phyloP scores from a whole-genome alignment of 2,113 vertebrate genomes.

The Thymallus thymallus region DNA sequence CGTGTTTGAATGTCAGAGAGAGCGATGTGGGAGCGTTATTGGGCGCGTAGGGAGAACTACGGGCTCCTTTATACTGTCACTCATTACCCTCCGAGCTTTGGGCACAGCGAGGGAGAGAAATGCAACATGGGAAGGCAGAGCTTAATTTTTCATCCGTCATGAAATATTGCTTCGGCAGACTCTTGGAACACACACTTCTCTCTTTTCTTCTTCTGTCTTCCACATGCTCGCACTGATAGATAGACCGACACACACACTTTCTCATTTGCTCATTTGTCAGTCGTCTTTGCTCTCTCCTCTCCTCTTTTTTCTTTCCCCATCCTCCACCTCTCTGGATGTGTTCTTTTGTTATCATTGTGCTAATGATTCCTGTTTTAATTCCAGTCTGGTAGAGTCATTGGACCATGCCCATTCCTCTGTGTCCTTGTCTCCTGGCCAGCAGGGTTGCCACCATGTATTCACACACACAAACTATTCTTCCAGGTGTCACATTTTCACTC shows the following conservation, averaged over 20 bases:
- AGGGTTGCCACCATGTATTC: not conserved
- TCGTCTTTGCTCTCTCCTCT: not conserved
- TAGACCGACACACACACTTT: not conserved
- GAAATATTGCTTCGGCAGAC: constrained; percentile 26
- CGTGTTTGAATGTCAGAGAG: constrained; percentile 27
- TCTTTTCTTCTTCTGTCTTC: not conserved
- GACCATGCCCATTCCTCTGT: constrained; percentile 44
- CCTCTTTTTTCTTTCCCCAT: not conserved
- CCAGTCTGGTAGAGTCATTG: constrained; percentile 20
- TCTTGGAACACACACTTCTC: constrained; percentile 18
- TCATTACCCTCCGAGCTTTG: not conserved
- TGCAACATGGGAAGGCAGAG: not conserved
- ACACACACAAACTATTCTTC: not conserved
- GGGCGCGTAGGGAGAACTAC: not conserved
- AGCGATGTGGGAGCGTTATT: constrained; percentile 34
- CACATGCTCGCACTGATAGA: not conserved
- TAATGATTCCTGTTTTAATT: constrained; percentile 66
- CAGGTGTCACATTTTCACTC: not conserved
- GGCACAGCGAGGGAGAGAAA: not conserved
- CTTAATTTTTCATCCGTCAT: constrained; percentile 33
- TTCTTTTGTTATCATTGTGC: constrained; percentile 35
- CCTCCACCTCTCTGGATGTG: constrained; percentile 10
- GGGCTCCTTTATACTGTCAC: constrained; percentile 1
- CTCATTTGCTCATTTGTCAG: constrained; percentile 7
- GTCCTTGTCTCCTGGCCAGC: constrained; percentile 41